These are phyloP conservation scores for Megaptera novaeangliae DNA, from an alignment of 2,113 vertebrate genomes.

Conservation along the genomic window DNA sequence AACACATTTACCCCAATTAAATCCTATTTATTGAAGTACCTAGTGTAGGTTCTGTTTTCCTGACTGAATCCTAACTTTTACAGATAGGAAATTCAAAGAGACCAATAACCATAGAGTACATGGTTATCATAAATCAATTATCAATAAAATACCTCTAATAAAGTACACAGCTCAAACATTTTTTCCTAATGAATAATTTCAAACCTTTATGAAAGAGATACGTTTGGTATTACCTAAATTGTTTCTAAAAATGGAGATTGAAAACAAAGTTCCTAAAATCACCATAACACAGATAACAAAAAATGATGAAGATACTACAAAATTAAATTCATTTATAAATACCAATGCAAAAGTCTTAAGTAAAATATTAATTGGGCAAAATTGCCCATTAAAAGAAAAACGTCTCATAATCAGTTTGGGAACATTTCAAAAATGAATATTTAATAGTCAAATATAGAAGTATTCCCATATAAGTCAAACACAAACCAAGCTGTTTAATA, in stretches of 20 bases:
- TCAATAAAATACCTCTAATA: not conserved
- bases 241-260: not conserved
- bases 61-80: not conserved
- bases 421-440: not conserved
- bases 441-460: not conserved
- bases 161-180: not conserved
- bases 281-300: not conserved
- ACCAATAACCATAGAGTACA: not conserved
- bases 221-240: not conserved
- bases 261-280: not conserved
- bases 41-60: not conserved
- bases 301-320: not conserved
- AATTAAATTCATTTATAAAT: not conserved
- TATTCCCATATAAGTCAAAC: not conserved
- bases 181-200: not conserved
- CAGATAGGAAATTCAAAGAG: not conserved
- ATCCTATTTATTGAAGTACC: not conserved
- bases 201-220: not conserved
- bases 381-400: not conserved
- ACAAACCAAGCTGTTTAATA: not conserved
- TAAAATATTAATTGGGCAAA: not conserved
- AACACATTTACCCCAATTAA: not conserved
- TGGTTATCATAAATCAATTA: not conserved
- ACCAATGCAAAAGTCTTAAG: not conserved
- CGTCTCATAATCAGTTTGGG: not conserved